Conservation (phyloP, 1,140 invertebrate genomes). For the Pachypeltis micranthus region DNA sequence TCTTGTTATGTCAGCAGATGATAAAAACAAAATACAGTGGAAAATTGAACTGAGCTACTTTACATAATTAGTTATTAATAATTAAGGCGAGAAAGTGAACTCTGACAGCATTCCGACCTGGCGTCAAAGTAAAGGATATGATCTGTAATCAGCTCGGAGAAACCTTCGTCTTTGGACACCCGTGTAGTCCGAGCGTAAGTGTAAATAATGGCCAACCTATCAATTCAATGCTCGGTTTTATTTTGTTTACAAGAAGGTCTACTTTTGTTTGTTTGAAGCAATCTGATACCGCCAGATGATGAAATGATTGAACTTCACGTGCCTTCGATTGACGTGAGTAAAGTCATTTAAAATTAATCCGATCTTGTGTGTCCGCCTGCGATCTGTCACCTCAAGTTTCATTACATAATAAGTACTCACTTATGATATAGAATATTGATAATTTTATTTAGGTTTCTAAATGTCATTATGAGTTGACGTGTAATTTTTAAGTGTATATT, state of each 20-base stretch:
- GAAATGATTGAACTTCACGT: not conserved
- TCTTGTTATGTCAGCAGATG: too few species aligned
- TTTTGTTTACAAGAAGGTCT: not conserved
- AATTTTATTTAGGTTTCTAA: conserved; percentile 20
- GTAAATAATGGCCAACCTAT: not conserved
- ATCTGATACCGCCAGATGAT: not conserved
- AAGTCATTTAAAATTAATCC: not conserved
- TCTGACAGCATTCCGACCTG: too few species aligned
- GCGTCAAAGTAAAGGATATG: too few species aligned
- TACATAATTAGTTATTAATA: too few species aligned
- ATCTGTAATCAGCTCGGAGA: too few species aligned
- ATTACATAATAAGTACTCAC: conserved; percentile 16
- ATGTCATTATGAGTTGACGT: conserved; percentile 5
- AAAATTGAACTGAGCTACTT: too few species aligned
- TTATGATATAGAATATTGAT: conserved; percentile 26
- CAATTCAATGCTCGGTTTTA: not conserved
- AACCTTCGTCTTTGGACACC: too few species aligned
- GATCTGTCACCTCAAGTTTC: not conserved
- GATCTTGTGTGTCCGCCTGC: not conserved
- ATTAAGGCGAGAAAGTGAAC: too few species aligned
- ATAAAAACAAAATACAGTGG: too few species aligned
- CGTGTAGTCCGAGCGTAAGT: too few species aligned
- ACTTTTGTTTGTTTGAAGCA: not conserved
- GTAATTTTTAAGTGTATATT: conserved; percentile 9
- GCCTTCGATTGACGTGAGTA: not conserved